A percentile compares a stretch with the other conserved stretches of the same genome.
Evolutionary conservation across 35 echinoderm and acorn worm species (phyloP).

Genomic region (Apostichopus japonicus): DNA sequence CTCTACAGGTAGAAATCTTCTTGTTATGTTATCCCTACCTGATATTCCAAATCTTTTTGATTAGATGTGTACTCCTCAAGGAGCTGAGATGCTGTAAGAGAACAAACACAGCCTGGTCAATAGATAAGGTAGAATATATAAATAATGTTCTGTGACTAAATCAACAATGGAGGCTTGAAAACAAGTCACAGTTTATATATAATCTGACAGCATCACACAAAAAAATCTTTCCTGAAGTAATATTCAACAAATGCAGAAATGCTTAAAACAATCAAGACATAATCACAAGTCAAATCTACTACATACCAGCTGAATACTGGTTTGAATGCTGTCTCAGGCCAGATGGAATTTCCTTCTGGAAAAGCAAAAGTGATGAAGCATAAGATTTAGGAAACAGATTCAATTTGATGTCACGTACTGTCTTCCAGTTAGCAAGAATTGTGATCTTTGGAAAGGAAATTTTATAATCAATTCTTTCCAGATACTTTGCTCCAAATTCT

Average conservation of each 20-base stretch:
- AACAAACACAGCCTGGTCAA: background rate
- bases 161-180: background rate
- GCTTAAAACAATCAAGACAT: background rate
- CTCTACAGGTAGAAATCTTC: too few relatives aligned
- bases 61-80: constrained; percentile 52
- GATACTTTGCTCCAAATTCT: too few relatives aligned
- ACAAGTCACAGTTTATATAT: background rate
- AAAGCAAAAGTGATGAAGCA: too few relatives aligned
- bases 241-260: background rate
- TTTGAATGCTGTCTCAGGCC: background rate
- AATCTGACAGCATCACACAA: background rate
- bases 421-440: too few relatives aligned
- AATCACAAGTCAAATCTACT: too few relatives aligned
- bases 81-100: constrained; percentile 21
- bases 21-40: constrained; percentile 19
- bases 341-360: background rate
- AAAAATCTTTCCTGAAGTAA: background rate
- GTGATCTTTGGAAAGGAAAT: too few relatives aligned
- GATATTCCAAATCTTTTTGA: constrained; percentile 51
- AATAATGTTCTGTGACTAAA: background rate
- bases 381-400: too few relatives aligned
- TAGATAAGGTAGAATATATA: too few relatives aligned
- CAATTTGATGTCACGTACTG: too few relatives aligned
- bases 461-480: too few relatives aligned
- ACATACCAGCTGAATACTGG: background rate